phyloP scores from a whole-genome alignment of 1,140 invertebrate genomes.

The Steinernema feltiae region DNA sequence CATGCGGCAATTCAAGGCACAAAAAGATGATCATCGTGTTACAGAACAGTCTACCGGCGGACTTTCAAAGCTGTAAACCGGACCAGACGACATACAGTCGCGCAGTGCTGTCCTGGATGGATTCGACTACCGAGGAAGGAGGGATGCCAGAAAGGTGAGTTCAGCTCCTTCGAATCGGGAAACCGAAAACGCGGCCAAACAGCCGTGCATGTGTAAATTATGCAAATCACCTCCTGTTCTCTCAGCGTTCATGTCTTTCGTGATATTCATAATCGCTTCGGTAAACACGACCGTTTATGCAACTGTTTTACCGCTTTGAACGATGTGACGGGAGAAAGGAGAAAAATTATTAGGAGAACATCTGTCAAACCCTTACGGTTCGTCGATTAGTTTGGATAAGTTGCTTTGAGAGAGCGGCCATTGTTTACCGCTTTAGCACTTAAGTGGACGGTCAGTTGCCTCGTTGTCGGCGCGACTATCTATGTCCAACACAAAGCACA shows the following conservation, averaged over 20 bases:
- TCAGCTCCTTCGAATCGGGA: background rate
- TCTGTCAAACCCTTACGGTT: background rate
- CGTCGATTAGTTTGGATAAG: background rate
- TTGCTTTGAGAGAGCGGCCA: background rate
- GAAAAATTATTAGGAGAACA: background rate
- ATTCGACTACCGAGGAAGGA: constrained; percentile 56
- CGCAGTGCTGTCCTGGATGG: constrained; percentile 62
- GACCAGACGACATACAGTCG: constrained; percentile 54
- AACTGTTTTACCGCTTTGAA: background rate
- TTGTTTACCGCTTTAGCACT: constrained; percentile 1
- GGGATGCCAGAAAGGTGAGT: constrained; percentile 56
- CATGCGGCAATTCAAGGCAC: too few relatives aligned
- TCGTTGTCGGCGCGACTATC: background rate
- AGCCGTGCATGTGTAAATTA: constrained; percentile 3
- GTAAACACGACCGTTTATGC: background rate
- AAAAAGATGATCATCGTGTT: too few relatives aligned
- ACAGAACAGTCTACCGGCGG: constrained; percentile 61
- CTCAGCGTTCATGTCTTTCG: background rate
- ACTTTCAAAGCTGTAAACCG: constrained; percentile 58
- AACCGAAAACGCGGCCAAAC: background rate
- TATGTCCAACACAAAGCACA: background rate
- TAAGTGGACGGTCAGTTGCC: background rate
- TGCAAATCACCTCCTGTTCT: background rate
- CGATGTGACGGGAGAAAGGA: background rate
- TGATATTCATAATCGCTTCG: background rate